phyloP scores from a whole-genome alignment of 30 jellyfish, hydroid and myxozoan genomes.

The Clytia hemisphaerica region DNA sequence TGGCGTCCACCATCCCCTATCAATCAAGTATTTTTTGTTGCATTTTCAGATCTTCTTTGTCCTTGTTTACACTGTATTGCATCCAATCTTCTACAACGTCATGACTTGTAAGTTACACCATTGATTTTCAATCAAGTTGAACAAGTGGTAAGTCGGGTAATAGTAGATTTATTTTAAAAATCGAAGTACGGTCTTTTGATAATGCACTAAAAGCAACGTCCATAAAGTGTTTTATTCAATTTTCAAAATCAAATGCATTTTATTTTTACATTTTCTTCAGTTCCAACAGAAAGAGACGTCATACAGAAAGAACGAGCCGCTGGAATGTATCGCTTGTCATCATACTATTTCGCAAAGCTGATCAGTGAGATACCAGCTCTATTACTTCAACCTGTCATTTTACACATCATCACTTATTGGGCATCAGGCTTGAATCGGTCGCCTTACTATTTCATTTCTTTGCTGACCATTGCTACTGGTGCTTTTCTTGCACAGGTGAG shows the following conservation, averaged over 20 bases:
- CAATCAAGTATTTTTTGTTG: no score
- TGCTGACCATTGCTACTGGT: conserved; percentile 13
- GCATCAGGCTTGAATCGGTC: conserved; percentile 63
- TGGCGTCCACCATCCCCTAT: no score
- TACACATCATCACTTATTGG: conserved; percentile 54
- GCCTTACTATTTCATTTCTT: conserved; percentile 22
- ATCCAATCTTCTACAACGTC: conserved; percentile 41
- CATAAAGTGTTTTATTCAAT: no score
- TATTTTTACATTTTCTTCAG: not conserved
- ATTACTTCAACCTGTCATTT: conserved; percentile 36
- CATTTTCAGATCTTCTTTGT: conserved; percentile 50
- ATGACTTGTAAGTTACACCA: conserved; percentile 51
- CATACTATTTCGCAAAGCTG: conserved; percentile 51
- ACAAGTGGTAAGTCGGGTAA: no score
- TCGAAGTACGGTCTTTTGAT: no score
- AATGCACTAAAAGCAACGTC: no score
- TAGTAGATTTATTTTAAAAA: no score
- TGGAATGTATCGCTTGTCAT: conserved; percentile 74
- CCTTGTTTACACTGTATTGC: conserved; percentile 19
- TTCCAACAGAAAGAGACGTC: conserved; percentile 50
- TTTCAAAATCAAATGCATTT: no score
- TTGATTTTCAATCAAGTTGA: no score
- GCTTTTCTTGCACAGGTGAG: conserved; percentile 54
- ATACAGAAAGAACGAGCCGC: conserved; percentile 66
- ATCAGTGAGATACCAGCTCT: conserved; percentile 51